Base-by-base conservation (phyloP, 2,888 invertebrate species). In the Lithosia quadra region DNA sequence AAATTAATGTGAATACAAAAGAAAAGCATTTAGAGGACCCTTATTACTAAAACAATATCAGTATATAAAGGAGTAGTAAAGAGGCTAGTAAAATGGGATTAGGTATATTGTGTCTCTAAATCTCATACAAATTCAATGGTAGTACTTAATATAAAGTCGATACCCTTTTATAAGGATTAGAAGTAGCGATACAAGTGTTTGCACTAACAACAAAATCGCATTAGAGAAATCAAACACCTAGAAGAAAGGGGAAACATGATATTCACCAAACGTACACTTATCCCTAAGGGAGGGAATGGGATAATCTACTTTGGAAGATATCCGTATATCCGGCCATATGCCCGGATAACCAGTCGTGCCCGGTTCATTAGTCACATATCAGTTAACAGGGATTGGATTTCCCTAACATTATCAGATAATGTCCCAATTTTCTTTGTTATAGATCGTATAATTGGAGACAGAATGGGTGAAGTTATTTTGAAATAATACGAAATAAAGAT, bases 361-460 rank as follows among this genome's bases (percentile, higher is more conserved):
- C 79, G 80, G 83, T 85, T 89, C 88, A 90, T 89, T 90, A 91
- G 89, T 89, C 88, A 89, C 88, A 88, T 90, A 90, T 90, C 90
- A 89, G 88, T 84, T 90, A 87, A 85, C 87, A 76, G 78, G 86
- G 81, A 85, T 86, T 83, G 79, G 84, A 83, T 86, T 86, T 83
- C 87, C 82, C 84, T 79, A 81, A 79, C 78, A 80, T 83, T 79
- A 81, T 81, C 79, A 78, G 83, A 87, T 85, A 84, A 85, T 77
- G 82, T 80, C 81, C 78, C 76, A 75, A 82, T 82, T 81, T 83
- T 69, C 67, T 76, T 59, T 56, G 49, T 63, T 60, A 21, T 63
- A 21, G 0, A 3, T 5, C 22, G 64, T 61, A 65, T 62, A 60
- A 65, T 65, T 57, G 34, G 55, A 62, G 10, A 34, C 49, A 55